Evolutionary conservation across 2,888 invertebrate genomes (phyloP).

Genomic region (Gerris lacustris): DNA sequence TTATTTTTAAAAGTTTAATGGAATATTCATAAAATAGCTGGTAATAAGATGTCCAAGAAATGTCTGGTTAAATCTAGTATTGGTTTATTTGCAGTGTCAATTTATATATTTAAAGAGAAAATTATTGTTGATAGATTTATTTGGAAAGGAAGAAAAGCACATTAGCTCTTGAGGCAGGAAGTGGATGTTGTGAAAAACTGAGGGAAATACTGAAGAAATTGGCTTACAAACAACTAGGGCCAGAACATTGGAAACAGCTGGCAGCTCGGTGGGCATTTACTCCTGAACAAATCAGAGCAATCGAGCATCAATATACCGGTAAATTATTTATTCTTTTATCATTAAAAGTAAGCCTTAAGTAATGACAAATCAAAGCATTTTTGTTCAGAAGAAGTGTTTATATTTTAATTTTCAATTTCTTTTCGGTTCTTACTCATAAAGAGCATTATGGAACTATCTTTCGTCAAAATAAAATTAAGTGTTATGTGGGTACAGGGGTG

Average conservation of each 20-base stretch:
- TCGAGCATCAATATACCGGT: slow-evolving; percentile 60
- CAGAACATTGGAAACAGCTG: slow-evolving; percentile 52
- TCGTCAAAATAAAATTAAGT: too few species aligned
- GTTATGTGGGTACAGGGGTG: too few species aligned
- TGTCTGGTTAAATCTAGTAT: too few species aligned
- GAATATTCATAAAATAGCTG: too few species aligned
- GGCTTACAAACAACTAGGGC: slow-evolving; percentile 48
- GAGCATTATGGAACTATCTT: too few species aligned
- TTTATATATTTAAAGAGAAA: too few species aligned
- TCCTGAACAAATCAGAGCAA: slow-evolving; percentile 53
- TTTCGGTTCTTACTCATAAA: too few species aligned
- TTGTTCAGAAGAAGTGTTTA: background rate
- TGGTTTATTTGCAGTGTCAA: too few species aligned
- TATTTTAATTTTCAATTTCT: too few species aligned
- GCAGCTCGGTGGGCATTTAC: slow-evolving; percentile 56
- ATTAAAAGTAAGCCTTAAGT: background rate
- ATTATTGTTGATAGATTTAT: slow-evolving; percentile 16
- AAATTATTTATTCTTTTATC: slow-evolving; percentile 14
- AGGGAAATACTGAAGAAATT: slow-evolving; percentile 43
- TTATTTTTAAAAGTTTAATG: too few species aligned
- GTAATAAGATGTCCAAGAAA: too few species aligned
- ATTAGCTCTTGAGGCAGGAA: slow-evolving; percentile 9
- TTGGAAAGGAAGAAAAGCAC: slow-evolving; percentile 22
- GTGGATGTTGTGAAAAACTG: slow-evolving; percentile 19
- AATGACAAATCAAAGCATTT: background rate